phyloP scores from a whole-genome alignment of 2,888 invertebrate species.

The Bellardia pandia region DNA sequence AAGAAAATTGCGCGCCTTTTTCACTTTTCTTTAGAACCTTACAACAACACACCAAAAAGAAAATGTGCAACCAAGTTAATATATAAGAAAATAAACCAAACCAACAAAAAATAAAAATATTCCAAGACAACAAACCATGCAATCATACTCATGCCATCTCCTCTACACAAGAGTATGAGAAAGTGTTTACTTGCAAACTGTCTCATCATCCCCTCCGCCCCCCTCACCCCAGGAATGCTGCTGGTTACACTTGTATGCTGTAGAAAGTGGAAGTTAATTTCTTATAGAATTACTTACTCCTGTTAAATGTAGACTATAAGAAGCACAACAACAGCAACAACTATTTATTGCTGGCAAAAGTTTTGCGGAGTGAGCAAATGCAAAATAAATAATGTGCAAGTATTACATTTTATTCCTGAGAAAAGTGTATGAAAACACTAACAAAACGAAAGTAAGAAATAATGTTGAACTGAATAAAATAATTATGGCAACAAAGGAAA shows the following conservation, averaged over 20 bases:
- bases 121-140: constrained; percentile 23
- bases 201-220: no score
- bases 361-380: neutral
- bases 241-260: constrained; percentile 14
- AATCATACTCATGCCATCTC: neutral
- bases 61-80: constrained; percentile 59
- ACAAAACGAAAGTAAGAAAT: neutral
- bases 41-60: neutral
- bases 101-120: constrained; percentile 20
- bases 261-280: constrained; percentile 47
- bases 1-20: constrained; percentile 69
- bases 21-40: constrained; percentile 6
- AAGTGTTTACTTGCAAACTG: neutral
- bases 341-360: constrained; percentile 6
- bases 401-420: constrained; percentile 4
- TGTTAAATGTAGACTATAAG: constrained; percentile 26
- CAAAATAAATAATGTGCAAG: constrained; percentile 15
- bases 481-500: neutral
- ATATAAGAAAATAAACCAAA: constrained; percentile 46
- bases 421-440: neutral
- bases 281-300: constrained; percentile 46
- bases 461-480: neutral
- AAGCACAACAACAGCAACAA: neutral
- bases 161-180: constrained; percentile 3
- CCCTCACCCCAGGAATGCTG: no score